Evolutionary conservation across 2,888 invertebrate species (phyloP).

Genomic region (Fabriciana adippe): DNA sequence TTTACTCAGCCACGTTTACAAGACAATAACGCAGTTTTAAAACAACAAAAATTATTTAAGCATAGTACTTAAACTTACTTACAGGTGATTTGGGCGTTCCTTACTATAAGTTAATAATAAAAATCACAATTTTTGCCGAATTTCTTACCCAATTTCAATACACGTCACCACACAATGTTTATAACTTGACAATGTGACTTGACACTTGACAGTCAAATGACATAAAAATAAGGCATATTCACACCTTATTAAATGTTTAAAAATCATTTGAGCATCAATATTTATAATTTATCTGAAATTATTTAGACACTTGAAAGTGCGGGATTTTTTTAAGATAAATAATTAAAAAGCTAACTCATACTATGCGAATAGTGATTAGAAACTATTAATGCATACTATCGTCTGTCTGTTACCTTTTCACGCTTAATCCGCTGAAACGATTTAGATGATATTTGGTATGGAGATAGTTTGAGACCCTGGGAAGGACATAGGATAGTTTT

Average conservation of each 20-base stretch:
- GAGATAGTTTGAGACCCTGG: too few species aligned
- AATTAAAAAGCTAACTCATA: too few species aligned
- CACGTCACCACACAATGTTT: constrained; percentile 27
- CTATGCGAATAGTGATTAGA: too few species aligned
- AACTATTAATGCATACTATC: too few species aligned
- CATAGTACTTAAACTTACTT: not conserved
- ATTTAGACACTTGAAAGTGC: too few species aligned
- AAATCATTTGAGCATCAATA: not conserved
- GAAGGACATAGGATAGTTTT: too few species aligned
- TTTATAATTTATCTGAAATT: not conserved
- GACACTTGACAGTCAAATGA: not conserved
- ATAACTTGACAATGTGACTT: constrained; percentile 14
- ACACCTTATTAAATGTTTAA: not conserved
- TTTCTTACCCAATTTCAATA: constrained; percentile 7
- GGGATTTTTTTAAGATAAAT: too few species aligned
- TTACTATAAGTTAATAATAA: not conserved
- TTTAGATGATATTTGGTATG: too few species aligned
- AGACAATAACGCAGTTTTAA: not conserved
- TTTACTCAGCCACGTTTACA: constrained; percentile 3
- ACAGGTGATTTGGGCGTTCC: not conserved
- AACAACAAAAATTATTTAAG: not conserved
- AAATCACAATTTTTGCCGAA: not conserved
- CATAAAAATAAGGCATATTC: not conserved
- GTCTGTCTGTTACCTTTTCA: too few species aligned
- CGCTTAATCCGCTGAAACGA: too few species aligned